Base-by-base conservation (phyloP, 1,140 invertebrate species). In the Achroia grisella region DNA sequence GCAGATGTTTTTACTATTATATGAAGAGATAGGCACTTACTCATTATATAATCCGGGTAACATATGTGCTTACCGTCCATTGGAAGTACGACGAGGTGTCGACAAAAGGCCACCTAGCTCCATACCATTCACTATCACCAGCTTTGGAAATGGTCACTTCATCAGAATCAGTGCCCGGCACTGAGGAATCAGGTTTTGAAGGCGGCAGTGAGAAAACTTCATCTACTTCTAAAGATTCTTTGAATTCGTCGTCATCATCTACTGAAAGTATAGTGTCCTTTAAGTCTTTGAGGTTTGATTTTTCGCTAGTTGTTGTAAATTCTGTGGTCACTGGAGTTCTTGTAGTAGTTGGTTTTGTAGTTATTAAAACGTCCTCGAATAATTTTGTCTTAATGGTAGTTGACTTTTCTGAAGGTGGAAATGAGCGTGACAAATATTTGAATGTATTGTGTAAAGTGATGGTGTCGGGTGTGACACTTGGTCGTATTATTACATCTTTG, bases 1-100 rank as follows among this genome's bases (percentile, higher is more conserved):
- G n/a, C n/a, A n/a, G n/a, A n/a, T n/a, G n/a, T n/a, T n/a, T n/a
- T n/a, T n/a, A n/a, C n/a, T n/a, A n/a, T n/a, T n/a, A n/a, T n/a
- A n/a, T n/a, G n/a, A n/a, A n/a, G n/a, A n/a, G n/a, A n/a, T 23
- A 23, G 2, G 17, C 6, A 23, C 6, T 23, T 46, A 59, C 52
- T 62, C 41, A 61, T 62, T 64, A 56, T 44, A 58, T 59, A 67
- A 64, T 11, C 49, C 44, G 36, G 30, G 29, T 33, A 56, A 43
- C 32, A 30, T 36, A 1, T 13, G 36, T 47, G 65, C 88, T 88
- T 64, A 91, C 89, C 71, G 88, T 88, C 89, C 89, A 91, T 67
- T 89, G 89, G 56, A 90, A 88, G 60, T 89, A 89, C 23, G 89
- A 88, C 3, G 89, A 89, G n/a, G 88, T 84, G 69, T 90, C 89